Evolutionary conservation across 2,113 vertebrate genomes (phyloP).

Genomic region (Amphilophus citrinellus): DNA sequence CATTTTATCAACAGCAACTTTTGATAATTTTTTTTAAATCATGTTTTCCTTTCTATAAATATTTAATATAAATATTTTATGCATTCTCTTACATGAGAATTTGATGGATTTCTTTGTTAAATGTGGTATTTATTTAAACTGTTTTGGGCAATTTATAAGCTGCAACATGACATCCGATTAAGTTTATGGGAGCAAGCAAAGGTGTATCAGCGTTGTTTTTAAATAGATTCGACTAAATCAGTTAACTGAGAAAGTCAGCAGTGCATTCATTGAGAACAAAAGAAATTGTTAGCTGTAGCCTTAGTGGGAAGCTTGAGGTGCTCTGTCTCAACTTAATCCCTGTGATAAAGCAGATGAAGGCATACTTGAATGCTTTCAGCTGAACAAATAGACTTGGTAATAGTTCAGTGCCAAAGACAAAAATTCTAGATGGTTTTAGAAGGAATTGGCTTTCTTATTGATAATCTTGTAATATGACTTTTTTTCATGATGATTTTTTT

Average conservation of each 20-base stretch:
- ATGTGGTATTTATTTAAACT: not conserved
- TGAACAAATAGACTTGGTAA: not conserved
- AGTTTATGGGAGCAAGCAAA: not conserved
- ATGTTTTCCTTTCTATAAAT: not conserved
- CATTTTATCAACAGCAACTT: not conserved
- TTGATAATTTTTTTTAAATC: not conserved
- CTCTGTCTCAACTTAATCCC: not conserved
- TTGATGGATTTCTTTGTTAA: not conserved
- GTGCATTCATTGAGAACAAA: not conserved
- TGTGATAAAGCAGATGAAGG: not conserved
- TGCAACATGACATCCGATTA: not conserved
- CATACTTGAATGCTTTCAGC: not conserved
- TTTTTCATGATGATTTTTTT: not conserved
- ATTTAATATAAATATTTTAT: not conserved
- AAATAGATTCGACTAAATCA: too few relatives aligned
- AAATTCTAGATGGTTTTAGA: not conserved
- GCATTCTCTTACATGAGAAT: not conserved
- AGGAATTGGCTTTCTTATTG: not conserved
- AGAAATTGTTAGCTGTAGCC: not conserved
- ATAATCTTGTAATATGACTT: not conserved
- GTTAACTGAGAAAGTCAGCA: not conserved
- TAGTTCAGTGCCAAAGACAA: fast-evolving
- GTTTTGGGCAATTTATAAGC: not conserved
- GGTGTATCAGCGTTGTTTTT: not conserved
- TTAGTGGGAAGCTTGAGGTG: not conserved